Evolutionary conservation across 2,797 vertebrate species (phyloP).

Genomic region (Xiphophorus birchmanni): DNA sequence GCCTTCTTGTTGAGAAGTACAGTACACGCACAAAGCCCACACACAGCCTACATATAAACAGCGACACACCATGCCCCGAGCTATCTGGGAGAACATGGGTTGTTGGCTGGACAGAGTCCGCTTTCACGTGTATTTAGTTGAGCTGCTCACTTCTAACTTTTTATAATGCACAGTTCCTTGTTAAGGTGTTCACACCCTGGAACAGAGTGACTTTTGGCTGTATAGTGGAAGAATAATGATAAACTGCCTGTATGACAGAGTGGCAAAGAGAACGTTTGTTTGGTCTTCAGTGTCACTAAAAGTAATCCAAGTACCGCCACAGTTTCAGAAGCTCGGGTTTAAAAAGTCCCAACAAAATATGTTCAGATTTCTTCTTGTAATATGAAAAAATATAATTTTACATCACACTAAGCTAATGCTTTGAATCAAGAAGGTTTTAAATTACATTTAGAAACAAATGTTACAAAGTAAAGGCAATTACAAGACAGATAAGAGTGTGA

Average conservation of each 20-base stretch:
- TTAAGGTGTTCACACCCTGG: background rate
- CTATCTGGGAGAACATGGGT: constrained; percentile 6
- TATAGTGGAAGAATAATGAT: background rate
- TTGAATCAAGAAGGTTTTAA: background rate
- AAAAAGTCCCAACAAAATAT: background rate
- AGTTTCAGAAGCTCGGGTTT: background rate
- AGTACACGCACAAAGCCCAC: constrained; percentile 19
- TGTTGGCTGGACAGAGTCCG: background rate
- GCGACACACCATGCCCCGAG: constrained; percentile 14
- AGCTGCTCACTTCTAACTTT: constrained; percentile 1
- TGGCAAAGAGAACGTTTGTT: background rate
- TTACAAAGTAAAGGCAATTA: background rate
- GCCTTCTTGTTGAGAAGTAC: constrained; percentile 24
- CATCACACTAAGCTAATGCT: background rate
- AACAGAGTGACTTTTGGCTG: background rate
- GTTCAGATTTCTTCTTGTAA: background rate
- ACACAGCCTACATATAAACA: constrained; percentile 32
- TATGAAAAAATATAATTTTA: background rate
- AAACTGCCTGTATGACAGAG: background rate
- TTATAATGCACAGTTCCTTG: background rate
- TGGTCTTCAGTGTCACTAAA: background rate
- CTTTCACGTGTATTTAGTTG: background rate
- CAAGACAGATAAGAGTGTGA: background rate
- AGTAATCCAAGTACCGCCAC: background rate
- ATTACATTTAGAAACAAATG: background rate